Percentiles rank a stretch among this genome's conserved stretches.
Evolutionary conservation across 2,888 invertebrate species (phyloP).

Genomic region (Buathra laborator): DNA sequence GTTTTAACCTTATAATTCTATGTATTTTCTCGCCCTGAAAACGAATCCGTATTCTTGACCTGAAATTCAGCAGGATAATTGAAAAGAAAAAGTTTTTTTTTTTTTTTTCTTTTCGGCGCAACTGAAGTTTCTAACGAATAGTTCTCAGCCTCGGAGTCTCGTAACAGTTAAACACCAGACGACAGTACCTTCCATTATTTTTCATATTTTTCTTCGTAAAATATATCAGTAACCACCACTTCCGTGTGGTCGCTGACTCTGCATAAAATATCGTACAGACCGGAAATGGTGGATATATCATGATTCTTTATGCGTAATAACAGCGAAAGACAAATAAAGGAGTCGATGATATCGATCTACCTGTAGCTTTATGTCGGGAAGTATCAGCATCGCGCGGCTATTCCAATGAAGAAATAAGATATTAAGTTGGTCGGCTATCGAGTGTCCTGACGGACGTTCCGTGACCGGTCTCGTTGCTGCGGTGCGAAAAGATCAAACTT

Average conservation of each 20-base stretch:
- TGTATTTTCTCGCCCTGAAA: no score
- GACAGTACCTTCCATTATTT: neutral
- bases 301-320: neutral
- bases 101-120: neutral
- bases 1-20: no score
- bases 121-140: neutral
- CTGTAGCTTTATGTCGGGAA: conserved; percentile 84
- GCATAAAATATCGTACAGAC: neutral
- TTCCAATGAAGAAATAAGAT: conserved; percentile 38
- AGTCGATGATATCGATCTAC: conserved; percentile 71
- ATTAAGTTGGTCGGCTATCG: conserved; percentile 16
- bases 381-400: conserved; percentile 80
- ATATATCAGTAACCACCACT: conserved; percentile 27
- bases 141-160: neutral
- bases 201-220: neutral
- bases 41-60: no score
- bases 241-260: conserved; percentile 45
- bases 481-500: conserved; percentile 41
- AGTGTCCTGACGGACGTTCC: conserved; percentile 25
- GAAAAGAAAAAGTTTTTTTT: no score
- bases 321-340: neutral
- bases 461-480: conserved; percentile 28
- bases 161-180: neutral
- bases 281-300: conserved; percentile 27
- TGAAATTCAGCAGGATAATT: no score